Evolutionary conservation across 2,113 vertebrate genomes (phyloP).

Genomic region (Miniopterus natalensis): DNA sequence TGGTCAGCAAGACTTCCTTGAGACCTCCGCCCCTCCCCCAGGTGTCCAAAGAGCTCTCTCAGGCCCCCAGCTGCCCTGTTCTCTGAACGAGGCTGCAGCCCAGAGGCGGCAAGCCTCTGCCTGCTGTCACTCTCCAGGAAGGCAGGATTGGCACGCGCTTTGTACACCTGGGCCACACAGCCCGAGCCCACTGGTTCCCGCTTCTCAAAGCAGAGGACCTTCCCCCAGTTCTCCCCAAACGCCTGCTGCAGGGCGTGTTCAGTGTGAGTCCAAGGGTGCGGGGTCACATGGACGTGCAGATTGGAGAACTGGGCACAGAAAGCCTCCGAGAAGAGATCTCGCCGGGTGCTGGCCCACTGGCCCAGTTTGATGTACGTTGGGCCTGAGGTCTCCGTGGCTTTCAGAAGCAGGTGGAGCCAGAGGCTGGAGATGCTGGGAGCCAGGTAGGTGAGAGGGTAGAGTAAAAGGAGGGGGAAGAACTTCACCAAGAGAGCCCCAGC

Average conservation of each 20-base stretch:
- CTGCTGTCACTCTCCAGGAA: constrained; percentile 86
- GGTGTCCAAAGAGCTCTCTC: constrained; percentile 80
- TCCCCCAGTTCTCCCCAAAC: constrained; percentile 93
- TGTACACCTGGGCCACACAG: constrained; percentile 97
- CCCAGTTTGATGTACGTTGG: constrained; percentile 96
- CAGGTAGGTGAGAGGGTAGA: constrained; percentile 91
- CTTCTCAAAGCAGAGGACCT: constrained; percentile 90
- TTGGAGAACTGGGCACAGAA: constrained; percentile 94
- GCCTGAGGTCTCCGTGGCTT: constrained; percentile 93
- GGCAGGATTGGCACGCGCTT: constrained; percentile 89
- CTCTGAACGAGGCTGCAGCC: constrained; percentile 86
- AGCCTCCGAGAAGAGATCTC: constrained; percentile 94
- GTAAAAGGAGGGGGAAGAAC: constrained; percentile 93
- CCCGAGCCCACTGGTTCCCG: constrained; percentile 95
- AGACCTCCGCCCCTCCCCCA: constrained; percentile 81
- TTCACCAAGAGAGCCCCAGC: constrained; percentile 91
- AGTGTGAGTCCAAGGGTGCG: constrained; percentile 95
- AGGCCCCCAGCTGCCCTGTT: constrained; percentile 90
- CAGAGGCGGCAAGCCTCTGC: constrained; percentile 78
- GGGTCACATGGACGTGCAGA: constrained; percentile 92
- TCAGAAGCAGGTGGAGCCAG: constrained; percentile 93
- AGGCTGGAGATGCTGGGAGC: constrained; percentile 81
- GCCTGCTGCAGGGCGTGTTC: constrained; percentile 90
- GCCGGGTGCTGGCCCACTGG: constrained; percentile 97
- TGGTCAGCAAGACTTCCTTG: constrained; percentile 67